phyloP scores from a whole-genome alignment of 2,888 invertebrate species.

The Cheiracanthium punctorium region DNA sequence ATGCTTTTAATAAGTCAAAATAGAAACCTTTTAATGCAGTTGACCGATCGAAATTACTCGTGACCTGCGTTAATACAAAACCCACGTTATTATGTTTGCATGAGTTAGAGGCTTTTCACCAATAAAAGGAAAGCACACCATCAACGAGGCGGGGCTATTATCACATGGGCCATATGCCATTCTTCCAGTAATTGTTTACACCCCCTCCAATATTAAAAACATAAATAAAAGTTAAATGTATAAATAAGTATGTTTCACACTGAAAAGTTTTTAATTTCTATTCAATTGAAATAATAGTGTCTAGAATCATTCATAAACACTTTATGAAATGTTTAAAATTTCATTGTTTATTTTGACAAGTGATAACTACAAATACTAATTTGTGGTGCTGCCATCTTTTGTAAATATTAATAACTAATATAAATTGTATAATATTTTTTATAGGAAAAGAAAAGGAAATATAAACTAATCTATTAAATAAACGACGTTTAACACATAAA shows the following conservation, averaged over 20 bases:
- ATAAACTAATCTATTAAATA: too few relatives aligned
- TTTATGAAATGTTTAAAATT: neutral
- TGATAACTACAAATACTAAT: neutral
- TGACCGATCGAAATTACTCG: slow-evolving; percentile 38
- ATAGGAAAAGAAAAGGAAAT: too few relatives aligned
- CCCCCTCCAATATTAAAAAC: slow-evolving; percentile 12
- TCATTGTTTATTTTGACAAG: slow-evolving; percentile 23
- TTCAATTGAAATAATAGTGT: neutral
- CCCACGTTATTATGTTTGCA: slow-evolving; percentile 69
- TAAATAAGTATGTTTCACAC: too few relatives aligned
- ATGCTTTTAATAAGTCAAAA: neutral
- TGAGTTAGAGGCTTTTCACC: slow-evolving; percentile 36
- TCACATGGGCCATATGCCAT: slow-evolving; percentile 62
- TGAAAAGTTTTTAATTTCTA: too few relatives aligned
- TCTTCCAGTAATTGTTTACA: slow-evolving; percentile 28
- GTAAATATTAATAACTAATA: too few relatives aligned
- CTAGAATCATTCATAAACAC: neutral
- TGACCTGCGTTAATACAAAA: slow-evolving; percentile 60
- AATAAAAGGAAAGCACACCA: slow-evolving; percentile 56
- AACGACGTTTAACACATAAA: too few relatives aligned
- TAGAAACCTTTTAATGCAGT: neutral
- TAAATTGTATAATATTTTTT: too few relatives aligned
- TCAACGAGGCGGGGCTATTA: slow-evolving; percentile 49
- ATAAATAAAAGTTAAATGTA: neutral
- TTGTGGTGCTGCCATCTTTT: slow-evolving; percentile 51